phyloP scores from a whole-genome alignment of 1,140 invertebrate species.

The Brachionus rotundiformis region DNA sequence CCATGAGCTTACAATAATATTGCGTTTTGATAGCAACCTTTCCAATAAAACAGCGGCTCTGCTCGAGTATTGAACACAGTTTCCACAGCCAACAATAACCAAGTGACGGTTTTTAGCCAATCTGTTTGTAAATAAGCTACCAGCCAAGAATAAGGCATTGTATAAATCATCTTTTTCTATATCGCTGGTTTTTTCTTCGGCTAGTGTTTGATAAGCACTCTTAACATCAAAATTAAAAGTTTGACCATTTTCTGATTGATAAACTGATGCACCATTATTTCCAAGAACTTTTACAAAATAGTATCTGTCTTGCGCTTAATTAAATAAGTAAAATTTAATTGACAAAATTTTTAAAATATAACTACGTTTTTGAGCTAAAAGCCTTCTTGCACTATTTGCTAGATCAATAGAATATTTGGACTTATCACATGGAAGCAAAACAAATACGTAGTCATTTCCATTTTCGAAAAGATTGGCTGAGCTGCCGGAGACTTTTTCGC shows the following conservation, averaged over 20 bases:
- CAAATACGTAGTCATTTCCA: slow-evolving; percentile 42
- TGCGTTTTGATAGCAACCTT: slow-evolving; percentile 15
- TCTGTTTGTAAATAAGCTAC: slow-evolving; percentile 31
- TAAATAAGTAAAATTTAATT: not conserved
- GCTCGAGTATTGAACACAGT: slow-evolving; percentile 14
- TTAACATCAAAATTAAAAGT: slow-evolving; percentile 38
- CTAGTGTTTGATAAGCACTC: slow-evolving; percentile 22
- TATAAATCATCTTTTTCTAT: slow-evolving; percentile 14
- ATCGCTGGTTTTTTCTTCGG: slow-evolving; percentile 6
- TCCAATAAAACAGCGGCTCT: not conserved
- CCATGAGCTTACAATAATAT: slow-evolving; percentile 45
- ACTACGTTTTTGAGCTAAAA: not conserved
- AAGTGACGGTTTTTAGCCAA: slow-evolving; percentile 24
- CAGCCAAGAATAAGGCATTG: slow-evolving; percentile 26
- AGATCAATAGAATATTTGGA: slow-evolving; percentile 27
- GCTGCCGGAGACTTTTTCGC: not conserved
- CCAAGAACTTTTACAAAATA: slow-evolving; percentile 34
- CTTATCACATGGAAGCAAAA: slow-evolving; percentile 44
- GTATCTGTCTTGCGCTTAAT: slow-evolving; percentile 34
- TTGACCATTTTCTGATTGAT: slow-evolving; percentile 26
- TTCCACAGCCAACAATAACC: slow-evolving; percentile 48
- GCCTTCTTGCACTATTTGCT: not conserved
- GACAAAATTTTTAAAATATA: not conserved
- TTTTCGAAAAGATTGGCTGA: not conserved
- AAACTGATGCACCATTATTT: slow-evolving; percentile 43